Base-by-base conservation (phyloP, 1,140 invertebrate species). In the Dinoponera quadriceps region DNA sequence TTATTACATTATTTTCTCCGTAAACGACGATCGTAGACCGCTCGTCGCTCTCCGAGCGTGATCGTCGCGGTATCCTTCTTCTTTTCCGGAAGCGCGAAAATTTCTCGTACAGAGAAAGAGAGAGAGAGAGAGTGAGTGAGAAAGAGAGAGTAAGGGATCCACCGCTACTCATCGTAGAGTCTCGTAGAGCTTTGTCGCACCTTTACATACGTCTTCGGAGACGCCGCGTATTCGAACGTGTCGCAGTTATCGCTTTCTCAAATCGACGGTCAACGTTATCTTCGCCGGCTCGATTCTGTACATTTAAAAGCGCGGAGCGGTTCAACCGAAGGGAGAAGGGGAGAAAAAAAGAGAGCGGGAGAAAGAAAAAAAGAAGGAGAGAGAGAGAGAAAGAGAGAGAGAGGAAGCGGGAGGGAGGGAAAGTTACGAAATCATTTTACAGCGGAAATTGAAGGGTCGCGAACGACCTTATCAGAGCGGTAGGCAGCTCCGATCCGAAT, bases 401-500 rank as follows among this genome's bases (percentile, higher is more conserved):
- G 33, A 33, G n/a, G n/a, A n/a, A n/a, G n/a, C n/a, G 38, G 3
- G 66, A 44, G 16, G 11, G 54, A 55, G 54, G 5, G 5, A 5
- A 71, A 60, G 18, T 29, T 74, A 54, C 20, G 38, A 20, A 38
- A 66, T 77, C 33, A 63, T n/a, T 48, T 72, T 25, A 54, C 55
- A 78, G 77, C 51, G 66, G 69, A 49, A 85, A 65, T 33, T 44
- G 20, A 59, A 55, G 33, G 66, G 38, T 85, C 68, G 54, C 78
- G 38, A 38, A 60, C 38, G 54, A 65, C 60, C 75, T 51, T 25
- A 22, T 38, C 25, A 49, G 57, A 51, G 29, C 20, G 25, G 18
- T 44, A 72, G n/a, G 13, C 48, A 11, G 29, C 60, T 75, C 59
- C 68, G 54, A 71, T 81, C 68, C 77, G 75, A 90, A 86, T 88